Base-by-base conservation (phyloP, 2,797 vertebrate genomes). In the Aplochiton taeniatus region DNA sequence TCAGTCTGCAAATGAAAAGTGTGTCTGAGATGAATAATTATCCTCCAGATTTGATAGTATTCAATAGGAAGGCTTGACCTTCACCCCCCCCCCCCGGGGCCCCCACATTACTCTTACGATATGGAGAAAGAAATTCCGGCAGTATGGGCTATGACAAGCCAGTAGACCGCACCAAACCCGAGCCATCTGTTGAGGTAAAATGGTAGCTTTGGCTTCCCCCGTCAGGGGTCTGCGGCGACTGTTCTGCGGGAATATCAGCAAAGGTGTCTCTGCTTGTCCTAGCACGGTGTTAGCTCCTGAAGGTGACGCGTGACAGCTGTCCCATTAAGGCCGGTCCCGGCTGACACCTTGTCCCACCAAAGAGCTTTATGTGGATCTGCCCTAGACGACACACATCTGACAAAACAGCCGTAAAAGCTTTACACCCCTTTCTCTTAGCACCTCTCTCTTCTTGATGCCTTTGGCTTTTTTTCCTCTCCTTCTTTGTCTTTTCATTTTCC, bases 301-400 rank as follows among this genome's bases (percentile, higher is more conserved):
- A 85, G 79, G 82, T 76, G 81, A 82, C 68, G 66, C 68, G 57
- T 61, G 72, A 76, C 77, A 78, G 79, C 70, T 75, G 78, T 75
- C 17, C 55, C 51, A 70, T 83, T 72, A 77, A 67, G 59, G 68
- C 72, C 74, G 68, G 80, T 78, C 72, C 80, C 31, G 31, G 31
- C 31, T 51, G 72, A 70, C 77, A 73, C 67, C 58, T 59, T 31
- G 49, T 58, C 68, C 58, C 71, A 31, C 31, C 73, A 59, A 50
- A 77, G 70, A 79, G 77, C 78, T 74, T 60, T 65, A 54, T 6
- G 31, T 61, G 49, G 49, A 47, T 13, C 43, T 63, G 53, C 69
- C 70, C 63, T 8, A 65, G 62, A 70, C 70, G 65, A 50, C 70
- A 53, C 66, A 68, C 60, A 58, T 9, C 20, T 47, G 67, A 76